A percentile compares a stretch with the other conserved stretches of the same genome.
Conservation (phyloP, 2,113 vertebrate genomes). For the Dermatemys mawii region DNA sequence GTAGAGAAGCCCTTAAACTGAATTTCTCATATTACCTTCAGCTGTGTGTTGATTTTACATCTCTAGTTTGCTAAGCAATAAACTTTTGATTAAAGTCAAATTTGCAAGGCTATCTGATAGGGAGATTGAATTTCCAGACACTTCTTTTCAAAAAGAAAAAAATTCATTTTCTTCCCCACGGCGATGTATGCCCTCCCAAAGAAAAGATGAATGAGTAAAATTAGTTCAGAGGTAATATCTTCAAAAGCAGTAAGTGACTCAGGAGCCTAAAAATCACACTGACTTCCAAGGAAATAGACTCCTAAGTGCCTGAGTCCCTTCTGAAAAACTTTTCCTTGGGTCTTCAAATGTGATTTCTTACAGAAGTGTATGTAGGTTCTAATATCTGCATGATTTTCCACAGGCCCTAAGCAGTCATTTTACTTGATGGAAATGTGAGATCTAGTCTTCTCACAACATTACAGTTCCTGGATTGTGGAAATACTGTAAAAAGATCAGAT, state of each 20-base stretch:
- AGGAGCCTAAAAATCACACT: neutral
- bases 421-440: neutral
- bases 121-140: neutral
- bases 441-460: neutral
- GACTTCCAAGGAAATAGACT: neutral
- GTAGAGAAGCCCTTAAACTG: neutral
- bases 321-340: neutral
- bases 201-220: too few species aligned
- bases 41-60: neutral
- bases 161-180: too few species aligned
- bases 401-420: neutral
- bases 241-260: neutral
- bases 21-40: neutral
- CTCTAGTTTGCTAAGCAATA: neutral
- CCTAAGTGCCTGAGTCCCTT: neutral
- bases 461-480: neutral
- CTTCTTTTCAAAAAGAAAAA: neutral
- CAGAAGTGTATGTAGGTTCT: neutral
- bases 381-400: neutral
- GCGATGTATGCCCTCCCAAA: too few species aligned
- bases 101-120: neutral
- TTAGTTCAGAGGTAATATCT: neutral
- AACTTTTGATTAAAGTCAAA: neutral
- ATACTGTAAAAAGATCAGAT: neutral
- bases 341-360: neutral